Evolutionary conservation across 2,888 invertebrate species (phyloP).

Genomic region (Ichneumoninae sp.): DNA sequence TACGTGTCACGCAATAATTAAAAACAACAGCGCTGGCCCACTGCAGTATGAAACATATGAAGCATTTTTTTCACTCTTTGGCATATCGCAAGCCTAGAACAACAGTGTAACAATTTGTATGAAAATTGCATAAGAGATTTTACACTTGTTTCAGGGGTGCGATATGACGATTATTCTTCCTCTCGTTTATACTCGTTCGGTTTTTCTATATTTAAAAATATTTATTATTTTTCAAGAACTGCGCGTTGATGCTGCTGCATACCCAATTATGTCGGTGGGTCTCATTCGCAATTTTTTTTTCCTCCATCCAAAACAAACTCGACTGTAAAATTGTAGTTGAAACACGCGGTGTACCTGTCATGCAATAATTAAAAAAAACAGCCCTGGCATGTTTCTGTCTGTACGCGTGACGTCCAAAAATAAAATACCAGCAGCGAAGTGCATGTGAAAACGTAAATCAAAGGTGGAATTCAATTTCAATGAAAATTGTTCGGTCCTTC

Average conservation of each 20-base stretch:
- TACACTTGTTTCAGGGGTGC: too few relatives aligned
- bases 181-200: slow-evolving; percentile 2
- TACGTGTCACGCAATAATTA: background rate
- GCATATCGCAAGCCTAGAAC: too few relatives aligned
- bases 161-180: slow-evolving; percentile 12
- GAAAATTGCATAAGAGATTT: too few relatives aligned
- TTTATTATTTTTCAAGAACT: too few relatives aligned
- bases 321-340: background rate
- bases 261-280: background rate
- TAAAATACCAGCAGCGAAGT: background rate
- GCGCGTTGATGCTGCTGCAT: too few relatives aligned
- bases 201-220: slow-evolving; percentile 6
- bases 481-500: background rate
- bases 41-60: too few relatives aligned
- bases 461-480: background rate
- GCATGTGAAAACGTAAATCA: background rate
- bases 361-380: background rate
- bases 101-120: too few relatives aligned
- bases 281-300: background rate
- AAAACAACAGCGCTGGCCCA: background rate
- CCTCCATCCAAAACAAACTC: background rate
- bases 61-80: background rate
- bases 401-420: background rate
- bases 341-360: background rate
- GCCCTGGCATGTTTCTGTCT: too few relatives aligned